phyloP scores from a whole-genome alignment of 2,797 vertebrate genomes.

The Arnoldichthys spilopterus region DNA sequence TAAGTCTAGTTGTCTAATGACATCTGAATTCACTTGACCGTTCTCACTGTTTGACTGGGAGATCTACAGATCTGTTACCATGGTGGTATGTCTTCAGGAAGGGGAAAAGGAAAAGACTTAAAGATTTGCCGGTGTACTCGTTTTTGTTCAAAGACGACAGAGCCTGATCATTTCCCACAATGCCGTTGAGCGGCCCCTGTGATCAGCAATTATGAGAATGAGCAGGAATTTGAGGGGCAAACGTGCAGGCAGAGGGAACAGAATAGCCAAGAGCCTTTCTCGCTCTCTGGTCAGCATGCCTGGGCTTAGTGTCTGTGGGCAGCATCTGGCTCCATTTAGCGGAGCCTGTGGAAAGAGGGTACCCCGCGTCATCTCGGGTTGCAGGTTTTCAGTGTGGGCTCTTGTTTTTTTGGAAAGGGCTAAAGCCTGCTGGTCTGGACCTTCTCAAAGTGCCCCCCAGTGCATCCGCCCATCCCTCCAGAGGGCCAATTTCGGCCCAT shows the following conservation, averaged over 20 bases:
- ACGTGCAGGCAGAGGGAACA: constrained; percentile 73
- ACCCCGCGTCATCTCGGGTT: constrained; percentile 86
- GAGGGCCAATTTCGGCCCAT: constrained; percentile 84
- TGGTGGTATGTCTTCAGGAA: constrained; percentile 77
- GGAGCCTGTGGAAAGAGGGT: constrained; percentile 62
- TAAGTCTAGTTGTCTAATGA: constrained; percentile 32
- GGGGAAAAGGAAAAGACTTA: constrained; percentile 81
- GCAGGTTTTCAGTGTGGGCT: constrained; percentile 89
- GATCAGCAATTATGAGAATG: constrained; percentile 90
- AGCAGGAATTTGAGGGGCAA: constrained; percentile 84
- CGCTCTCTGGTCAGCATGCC: constrained; percentile 69
- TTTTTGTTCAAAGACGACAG: constrained; percentile 82
- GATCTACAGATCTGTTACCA: constrained; percentile 61
- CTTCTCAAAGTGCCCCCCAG: constrained; percentile 86
- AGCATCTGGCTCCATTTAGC: constrained; percentile 97
- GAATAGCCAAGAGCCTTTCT: constrained; percentile 65
- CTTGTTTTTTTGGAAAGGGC: constrained; percentile 78
- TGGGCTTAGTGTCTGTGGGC: constrained; percentile 75
- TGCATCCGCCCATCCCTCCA: constrained; percentile 79
- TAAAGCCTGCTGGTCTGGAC: constrained; percentile 81
- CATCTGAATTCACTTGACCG: not conserved
- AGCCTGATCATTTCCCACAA: constrained; percentile 85
- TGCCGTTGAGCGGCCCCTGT: constrained; percentile 83
- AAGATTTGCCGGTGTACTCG: constrained; percentile 76
- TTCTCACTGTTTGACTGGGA: constrained; percentile 14